These are phyloP conservation scores for Nettapus auritus DNA, from an alignment of 2,113 vertebrate species.

Conservation along the genomic window DNA sequence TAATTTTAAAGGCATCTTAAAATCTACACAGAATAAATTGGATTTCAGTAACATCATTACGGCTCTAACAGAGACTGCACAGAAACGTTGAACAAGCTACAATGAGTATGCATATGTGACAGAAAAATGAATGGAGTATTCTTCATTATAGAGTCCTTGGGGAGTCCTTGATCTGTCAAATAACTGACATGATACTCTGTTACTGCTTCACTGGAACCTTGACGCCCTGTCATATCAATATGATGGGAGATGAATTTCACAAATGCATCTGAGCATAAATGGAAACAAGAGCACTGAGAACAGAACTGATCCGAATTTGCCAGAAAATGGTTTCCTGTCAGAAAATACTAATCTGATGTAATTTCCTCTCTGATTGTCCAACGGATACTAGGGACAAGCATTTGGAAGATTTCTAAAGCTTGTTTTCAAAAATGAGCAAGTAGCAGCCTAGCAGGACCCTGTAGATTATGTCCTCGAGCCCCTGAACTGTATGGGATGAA, in stretches of 20 bases:
- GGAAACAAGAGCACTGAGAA: neutral
- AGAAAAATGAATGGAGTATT: neutral
- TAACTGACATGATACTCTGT: slow-evolving; percentile 6
- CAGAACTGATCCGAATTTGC: neutral
- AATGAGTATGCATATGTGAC: neutral
- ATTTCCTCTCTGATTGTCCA: neutral
- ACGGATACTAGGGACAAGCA: neutral
- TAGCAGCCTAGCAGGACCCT: neutral
- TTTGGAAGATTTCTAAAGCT: neutral
- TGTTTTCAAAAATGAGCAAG: neutral
- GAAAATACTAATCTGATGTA: neutral
- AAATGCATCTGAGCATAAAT: slow-evolving; percentile 1
- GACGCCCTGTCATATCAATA: slow-evolving; percentile 13
- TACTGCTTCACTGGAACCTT: neutral
- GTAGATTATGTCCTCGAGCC: neutral
- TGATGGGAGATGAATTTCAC: neutral
- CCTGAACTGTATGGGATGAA: neutral
- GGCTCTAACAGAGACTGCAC: neutral
- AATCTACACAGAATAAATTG: neutral
- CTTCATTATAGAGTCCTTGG: neutral
- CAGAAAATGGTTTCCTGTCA: neutral
- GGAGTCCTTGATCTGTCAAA: slow-evolving; percentile 40
- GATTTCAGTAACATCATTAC: neutral
- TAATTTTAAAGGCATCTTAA: neutral
- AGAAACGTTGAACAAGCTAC: neutral